A percentile compares a stretch with the other conserved stretches of the same genome.
These are phyloP conservation scores for Furcula furcula DNA, from an alignment of 2,888 invertebrate species.

Conservation along the genomic window DNA sequence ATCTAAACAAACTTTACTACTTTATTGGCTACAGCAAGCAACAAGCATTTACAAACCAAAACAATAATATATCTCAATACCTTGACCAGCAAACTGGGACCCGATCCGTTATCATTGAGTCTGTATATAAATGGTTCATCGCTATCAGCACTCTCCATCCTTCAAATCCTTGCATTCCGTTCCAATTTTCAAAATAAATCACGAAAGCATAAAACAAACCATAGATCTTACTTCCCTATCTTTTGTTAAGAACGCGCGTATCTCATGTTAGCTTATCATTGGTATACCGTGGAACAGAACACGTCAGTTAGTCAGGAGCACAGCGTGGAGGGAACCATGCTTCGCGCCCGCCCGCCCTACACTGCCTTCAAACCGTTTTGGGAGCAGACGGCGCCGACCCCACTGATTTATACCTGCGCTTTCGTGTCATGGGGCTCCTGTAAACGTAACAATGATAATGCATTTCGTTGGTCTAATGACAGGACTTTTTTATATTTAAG, in stretches of 20 bases:
- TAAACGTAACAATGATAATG: conserved; percentile 55
- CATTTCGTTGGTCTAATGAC: conserved; percentile 50
- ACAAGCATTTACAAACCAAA: too few species aligned
- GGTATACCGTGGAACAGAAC: conserved; percentile 31
- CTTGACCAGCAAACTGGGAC: conserved; percentile 88
- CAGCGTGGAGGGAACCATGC: conserved; percentile 37
- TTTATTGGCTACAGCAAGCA: too few species aligned
- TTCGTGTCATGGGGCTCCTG: conserved; percentile 61
- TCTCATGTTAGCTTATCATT: conserved; percentile 53
- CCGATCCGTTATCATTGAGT: conserved; percentile 87
- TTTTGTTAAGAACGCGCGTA: conserved; percentile 36
- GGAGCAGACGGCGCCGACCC: conserved; percentile 37
- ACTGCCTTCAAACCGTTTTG: conserved; percentile 45
- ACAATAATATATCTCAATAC: conserved; percentile 54
- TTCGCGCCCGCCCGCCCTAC: conserved; percentile 59
- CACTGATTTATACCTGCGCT: conserved; percentile 60
- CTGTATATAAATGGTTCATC: conserved; percentile 89
- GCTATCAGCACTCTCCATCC: conserved; percentile 68
- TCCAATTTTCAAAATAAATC: conserved; percentile 15
- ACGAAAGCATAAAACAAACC: conserved; percentile 6
- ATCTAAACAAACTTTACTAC: too few species aligned
- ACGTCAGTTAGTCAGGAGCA: conserved; percentile 29
- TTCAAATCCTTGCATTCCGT: conserved; percentile 15
- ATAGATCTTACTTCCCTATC: conserved; percentile 9
- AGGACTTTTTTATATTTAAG: conserved; percentile 32